phyloP scores from a whole-genome alignment of 1,140 invertebrate species.

The Drosophila takahashii region DNA sequence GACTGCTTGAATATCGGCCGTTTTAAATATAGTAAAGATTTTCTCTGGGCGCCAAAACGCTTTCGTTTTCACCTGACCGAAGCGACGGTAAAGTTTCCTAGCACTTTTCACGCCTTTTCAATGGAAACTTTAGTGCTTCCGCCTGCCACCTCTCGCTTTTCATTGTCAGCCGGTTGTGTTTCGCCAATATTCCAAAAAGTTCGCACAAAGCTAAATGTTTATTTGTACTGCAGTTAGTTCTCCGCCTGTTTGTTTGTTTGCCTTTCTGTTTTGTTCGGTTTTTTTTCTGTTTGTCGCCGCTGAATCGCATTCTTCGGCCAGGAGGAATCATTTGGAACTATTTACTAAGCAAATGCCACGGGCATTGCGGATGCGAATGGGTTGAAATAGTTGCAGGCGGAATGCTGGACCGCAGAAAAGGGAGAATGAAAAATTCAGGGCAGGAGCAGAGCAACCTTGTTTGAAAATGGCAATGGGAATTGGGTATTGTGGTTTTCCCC shows the following conservation, averaged over 20 bases:
- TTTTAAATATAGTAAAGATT: conserved; percentile 5
- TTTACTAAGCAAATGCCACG: conserved; percentile 74
- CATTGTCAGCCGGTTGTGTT: conserved; percentile 41
- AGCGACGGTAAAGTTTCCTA: conserved; percentile 18
- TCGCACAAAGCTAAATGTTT: conserved; percentile 70
- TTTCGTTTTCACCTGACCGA: conserved; percentile 30
- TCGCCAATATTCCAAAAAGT: conserved; percentile 44
- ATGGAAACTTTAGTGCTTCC: conserved; percentile 39
- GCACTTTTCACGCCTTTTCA: conserved; percentile 34
- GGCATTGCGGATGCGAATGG: conserved; percentile 50
- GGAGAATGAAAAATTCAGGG: conserved; percentile 8
- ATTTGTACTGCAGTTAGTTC: conserved; percentile 39
- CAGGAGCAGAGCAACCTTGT: conserved; percentile 25
- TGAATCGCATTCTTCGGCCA: conserved; percentile 38
- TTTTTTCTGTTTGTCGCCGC: conserved; percentile 21
- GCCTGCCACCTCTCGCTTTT: conserved; percentile 20
- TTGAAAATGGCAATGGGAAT: conserved; percentile 42
- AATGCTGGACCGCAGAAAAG: conserved; percentile 21
- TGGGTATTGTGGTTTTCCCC: conserved; percentile 26
- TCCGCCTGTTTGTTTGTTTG: conserved; percentile 1
- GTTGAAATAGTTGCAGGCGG: conserved; percentile 17
- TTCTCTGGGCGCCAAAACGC: conserved; percentile 5
- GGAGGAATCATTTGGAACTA: conserved; percentile 80
- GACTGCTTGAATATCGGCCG: conserved; percentile 8
- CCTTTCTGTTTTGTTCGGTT: not conserved